Base-by-base conservation (phyloP, 1,140 invertebrate species). In the Bombus turneri region DNA sequence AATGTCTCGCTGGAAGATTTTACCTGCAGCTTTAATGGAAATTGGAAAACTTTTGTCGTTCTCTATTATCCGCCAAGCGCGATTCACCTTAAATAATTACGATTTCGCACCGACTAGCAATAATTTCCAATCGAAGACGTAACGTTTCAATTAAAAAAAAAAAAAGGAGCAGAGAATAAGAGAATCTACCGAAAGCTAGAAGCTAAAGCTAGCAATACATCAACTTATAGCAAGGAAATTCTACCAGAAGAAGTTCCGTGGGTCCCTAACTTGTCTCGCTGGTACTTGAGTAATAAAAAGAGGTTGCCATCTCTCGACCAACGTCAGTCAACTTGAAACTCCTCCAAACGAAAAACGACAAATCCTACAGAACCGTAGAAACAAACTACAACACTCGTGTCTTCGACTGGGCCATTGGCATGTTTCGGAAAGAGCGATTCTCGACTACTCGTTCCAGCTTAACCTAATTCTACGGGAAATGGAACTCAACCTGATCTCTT, bases 381-480 rank as follows among this genome's bases (percentile, higher is more conserved):
- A 34, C 76, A 41, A 78, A 64, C 39, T 78, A 66, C 18, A 3
- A 3, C 59, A 78, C 28, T 78, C 28, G 76, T 39, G 39, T 78
- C 76, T 31, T 41, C 77, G 22, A 34, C 39, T 28, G n/a, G 39
- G 28, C 13, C 31, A 47, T 81, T 53, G 66, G 47, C 28, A 37
- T 62, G 68, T 34, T 72, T 43, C 57, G 66, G 31, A 31, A 76
- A 37, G 34, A 18, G 57, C 31, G 39, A 57, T 78, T 13, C 43
- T 34, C 41, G 12, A 4, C 39, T 62, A 18, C 72, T 76, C 15
- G 41, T 75, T 15, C 25, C 15, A 22, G 41, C 59, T 83, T 83
- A 83, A 83, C 81, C 81, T 59, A 83, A 83, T 76, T 76, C 47
- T 31, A 10, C 9, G 12, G 22, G 10, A 76, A 53, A 41, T 66